A percentile compares a stretch with the other conserved stretches of the same genome.
phyloP scores from a whole-genome alignment of 2,797 vertebrate species.

The Falco naumanni region DNA sequence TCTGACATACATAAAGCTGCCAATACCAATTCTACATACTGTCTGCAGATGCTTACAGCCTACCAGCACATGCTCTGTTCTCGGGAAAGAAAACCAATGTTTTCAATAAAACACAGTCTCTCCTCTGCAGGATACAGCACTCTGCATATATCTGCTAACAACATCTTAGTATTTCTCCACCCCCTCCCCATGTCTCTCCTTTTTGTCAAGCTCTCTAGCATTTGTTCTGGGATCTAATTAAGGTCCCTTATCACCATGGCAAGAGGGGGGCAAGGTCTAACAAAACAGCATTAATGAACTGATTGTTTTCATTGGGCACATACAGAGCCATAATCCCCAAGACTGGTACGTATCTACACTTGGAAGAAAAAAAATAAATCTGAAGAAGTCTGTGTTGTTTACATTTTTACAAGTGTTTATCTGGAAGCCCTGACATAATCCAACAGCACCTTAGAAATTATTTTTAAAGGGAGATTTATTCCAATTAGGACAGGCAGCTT shows the following conservation, averaged over 20 bases:
- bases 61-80: neutral
- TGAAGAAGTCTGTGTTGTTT: neutral
- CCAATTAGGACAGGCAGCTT: neutral
- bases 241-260: constrained; percentile 60
- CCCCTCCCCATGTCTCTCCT: constrained; percentile 42
- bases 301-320: constrained; percentile 56
- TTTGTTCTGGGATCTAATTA: constrained; percentile 70
- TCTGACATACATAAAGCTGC: neutral
- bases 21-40: neutral
- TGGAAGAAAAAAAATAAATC: neutral
- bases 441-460: neutral
- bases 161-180: constrained; percentile 56
- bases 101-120: neutral
- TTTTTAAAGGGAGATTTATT: constrained; percentile 7
- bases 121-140: constrained; percentile 42
- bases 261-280: constrained; percentile 67
- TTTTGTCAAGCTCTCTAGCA: constrained; percentile 55
- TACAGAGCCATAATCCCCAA: constrained; percentile 50
- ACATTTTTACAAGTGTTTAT: neutral
- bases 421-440: neutral
- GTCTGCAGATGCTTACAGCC: neutral
- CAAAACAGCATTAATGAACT: constrained; percentile 68
- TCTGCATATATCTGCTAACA: constrained; percentile 55
- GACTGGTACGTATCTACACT: neutral
- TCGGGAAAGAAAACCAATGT: neutral